Evolutionary conservation across 2,113 vertebrate genomes (phyloP), one percentile per base, ranked within the genome.

Genomic region (Sinocyclocheilus anshuiensis): DNA sequence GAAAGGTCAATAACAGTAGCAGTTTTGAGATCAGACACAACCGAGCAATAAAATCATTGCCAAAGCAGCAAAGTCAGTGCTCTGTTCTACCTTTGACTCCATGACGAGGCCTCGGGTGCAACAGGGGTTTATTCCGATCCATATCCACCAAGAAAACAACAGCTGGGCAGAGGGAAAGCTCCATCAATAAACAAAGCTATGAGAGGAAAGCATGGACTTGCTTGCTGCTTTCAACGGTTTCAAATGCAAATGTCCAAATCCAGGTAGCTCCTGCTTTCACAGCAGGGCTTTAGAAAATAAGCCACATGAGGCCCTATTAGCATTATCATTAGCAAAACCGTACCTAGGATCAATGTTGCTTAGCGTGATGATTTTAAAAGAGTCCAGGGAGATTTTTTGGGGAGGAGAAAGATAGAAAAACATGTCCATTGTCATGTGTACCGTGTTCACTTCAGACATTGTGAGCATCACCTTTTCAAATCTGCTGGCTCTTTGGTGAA

Each of bases 401-500:
- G 71, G 26, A 84, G 26, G 53, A 45, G 18, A 63, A 50, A 10
- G 77, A 78, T 79, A 84, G 83, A 72, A 86, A 87, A 86, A 53
- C 61, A 42, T 50, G 59, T 81, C 42, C 24, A 33, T 16, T 77
- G 16, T 79, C 79, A 59, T 22, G 22, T 61, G 57, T 55, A 71
- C 36, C 48, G 10, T 79, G 80, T 18, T 26, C 26, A 22, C 45
- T 42, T 26, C 55, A 36, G 18, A 42, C 11, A 11, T 42, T 33
- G 59, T 77, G 16, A 53, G 77, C 86, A 87, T 95, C 93, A 96
- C 94, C 95, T 96, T 83, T 91, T 92, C 12, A 83, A 20, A 55
- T 91, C 89, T 20, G 36, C 89, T 29, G 78, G 53, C 42, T 92
- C 87, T 88, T 93, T 93, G 2, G 89, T 76, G 22, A 90, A 85